phyloP scores from a whole-genome alignment of 2,888 invertebrate species.

The Ptilodon capucinus region DNA sequence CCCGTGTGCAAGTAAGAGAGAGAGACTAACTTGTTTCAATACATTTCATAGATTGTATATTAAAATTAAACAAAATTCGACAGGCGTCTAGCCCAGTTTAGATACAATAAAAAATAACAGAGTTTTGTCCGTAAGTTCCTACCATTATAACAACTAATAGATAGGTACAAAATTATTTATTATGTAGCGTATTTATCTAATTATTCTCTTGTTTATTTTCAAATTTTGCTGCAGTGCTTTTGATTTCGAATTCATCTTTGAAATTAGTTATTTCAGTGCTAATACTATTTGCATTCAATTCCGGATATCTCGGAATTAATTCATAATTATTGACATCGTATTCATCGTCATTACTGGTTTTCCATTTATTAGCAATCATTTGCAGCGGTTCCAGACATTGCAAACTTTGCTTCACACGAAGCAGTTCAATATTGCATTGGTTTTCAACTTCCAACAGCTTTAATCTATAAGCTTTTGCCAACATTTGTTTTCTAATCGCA shows the following conservation, averaged over 20 bases:
- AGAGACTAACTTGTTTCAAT: no score
- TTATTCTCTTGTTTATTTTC: slow-evolving; percentile 37
- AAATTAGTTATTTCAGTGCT: slow-evolving; percentile 43
- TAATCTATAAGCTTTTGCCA: slow-evolving; percentile 70
- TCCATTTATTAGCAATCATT: slow-evolving; percentile 70
- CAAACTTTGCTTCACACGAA: slow-evolving; percentile 73
- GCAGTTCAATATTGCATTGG: slow-evolving; percentile 72
- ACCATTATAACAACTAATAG: no score
- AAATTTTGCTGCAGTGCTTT: slow-evolving; percentile 21
- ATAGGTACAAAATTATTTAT: no score
- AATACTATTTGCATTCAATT: slow-evolving; percentile 49
- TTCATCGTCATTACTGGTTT: slow-evolving; percentile 43
- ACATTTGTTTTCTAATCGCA: slow-evolving; percentile 72
- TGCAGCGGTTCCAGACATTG: slow-evolving; percentile 72
- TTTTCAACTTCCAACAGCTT: slow-evolving; percentile 76
- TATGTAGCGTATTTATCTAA: no score
- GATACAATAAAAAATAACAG: no score
- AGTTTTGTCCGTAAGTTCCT: no score
- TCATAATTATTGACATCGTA: slow-evolving; percentile 61
- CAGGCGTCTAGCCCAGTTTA: no score
- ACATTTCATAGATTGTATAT: no score
- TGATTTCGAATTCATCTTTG: slow-evolving; percentile 40
- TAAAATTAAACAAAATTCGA: no score
- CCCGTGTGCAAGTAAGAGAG: no score
- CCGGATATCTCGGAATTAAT: slow-evolving; percentile 63